These are phyloP conservation scores for Epizoanthus rinbou DNA, from an alignment of 92 coral and sea anemone genomes.

Conservation along the genomic window DNA sequence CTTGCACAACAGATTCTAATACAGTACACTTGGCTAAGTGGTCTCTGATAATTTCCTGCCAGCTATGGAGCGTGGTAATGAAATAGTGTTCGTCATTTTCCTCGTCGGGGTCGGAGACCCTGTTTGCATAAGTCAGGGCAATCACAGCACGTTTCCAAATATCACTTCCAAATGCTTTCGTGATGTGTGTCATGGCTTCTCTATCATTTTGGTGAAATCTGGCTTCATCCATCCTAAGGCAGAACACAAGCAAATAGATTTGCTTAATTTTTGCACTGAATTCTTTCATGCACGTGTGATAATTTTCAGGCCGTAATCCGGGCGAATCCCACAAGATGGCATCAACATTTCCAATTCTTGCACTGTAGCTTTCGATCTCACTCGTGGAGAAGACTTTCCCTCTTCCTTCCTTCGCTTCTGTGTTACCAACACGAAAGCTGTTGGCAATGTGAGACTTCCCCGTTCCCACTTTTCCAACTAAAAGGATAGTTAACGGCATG, in stretches of 20 bases:
- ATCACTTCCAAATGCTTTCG: conserved; percentile 9
- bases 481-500: not conserved
- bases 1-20: conserved; percentile 1
- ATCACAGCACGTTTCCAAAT: conserved; percentile 12
- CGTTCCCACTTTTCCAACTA: not conserved
- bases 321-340: conserved; percentile 19
- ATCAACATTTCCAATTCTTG: conserved; percentile 7
- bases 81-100: not conserved
- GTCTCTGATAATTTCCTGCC: conserved; percentile 10
- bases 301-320: not conserved
- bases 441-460: conserved; percentile 2
- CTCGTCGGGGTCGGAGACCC: conserved; percentile 2
- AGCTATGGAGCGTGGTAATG: not conserved
- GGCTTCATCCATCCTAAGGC: conserved; percentile 8
- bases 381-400: not conserved
- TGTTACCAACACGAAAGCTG: not conserved
- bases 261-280: not conserved
- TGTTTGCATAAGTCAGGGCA: conserved; percentile 1
- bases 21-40: not conserved
- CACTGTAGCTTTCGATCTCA: not conserved
- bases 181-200: conserved; percentile 2
- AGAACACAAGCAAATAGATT: not conserved
- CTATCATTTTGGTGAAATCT: not conserved
- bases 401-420: not conserved
- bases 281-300: not conserved